A percentile compares a stretch with the other conserved stretches of the same genome.
These are phyloP conservation scores for Pomacea maculata DNA, from an alignment of 1,140 invertebrate genomes.

Conservation along the genomic window DNA sequence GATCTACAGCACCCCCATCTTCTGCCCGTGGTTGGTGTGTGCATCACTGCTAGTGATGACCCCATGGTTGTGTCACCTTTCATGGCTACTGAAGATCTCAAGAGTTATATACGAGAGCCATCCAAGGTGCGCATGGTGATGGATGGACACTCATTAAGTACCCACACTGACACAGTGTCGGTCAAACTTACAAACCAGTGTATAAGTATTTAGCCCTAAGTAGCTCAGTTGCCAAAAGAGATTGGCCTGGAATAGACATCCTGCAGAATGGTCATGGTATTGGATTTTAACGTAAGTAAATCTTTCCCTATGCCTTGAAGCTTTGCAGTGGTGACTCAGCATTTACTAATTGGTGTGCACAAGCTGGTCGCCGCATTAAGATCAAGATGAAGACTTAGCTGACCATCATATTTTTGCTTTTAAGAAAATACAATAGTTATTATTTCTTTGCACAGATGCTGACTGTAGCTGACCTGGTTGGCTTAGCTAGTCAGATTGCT, in stretches of 20 bases:
- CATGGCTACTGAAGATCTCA: constrained; percentile 66
- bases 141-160: not conserved
- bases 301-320: no score
- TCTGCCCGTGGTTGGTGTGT: constrained; percentile 64
- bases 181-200: not conserved
- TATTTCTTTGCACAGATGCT: constrained; percentile 53
- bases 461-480: constrained; percentile 64
- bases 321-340: no score
- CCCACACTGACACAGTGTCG: not conserved
- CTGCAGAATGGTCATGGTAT: no score
- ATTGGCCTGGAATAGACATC: no score
- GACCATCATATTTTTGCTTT: no score
- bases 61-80: constrained; percentile 66
- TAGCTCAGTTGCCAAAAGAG: no score
- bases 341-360: no score
- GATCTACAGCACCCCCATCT: constrained; percentile 67
- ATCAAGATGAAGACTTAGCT: no score
- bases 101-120: constrained; percentile 64
- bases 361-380: no score
- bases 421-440: no score
- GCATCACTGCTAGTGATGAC: constrained; percentile 58
- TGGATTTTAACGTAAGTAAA: no score
- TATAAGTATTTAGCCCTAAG: no score
- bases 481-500: constrained; percentile 65
- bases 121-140: constrained; percentile 56